These are phyloP conservation scores for Oreochromis niloticus DNA, from an alignment of 2,113 vertebrate genomes.

Conservation along the genomic window DNA sequence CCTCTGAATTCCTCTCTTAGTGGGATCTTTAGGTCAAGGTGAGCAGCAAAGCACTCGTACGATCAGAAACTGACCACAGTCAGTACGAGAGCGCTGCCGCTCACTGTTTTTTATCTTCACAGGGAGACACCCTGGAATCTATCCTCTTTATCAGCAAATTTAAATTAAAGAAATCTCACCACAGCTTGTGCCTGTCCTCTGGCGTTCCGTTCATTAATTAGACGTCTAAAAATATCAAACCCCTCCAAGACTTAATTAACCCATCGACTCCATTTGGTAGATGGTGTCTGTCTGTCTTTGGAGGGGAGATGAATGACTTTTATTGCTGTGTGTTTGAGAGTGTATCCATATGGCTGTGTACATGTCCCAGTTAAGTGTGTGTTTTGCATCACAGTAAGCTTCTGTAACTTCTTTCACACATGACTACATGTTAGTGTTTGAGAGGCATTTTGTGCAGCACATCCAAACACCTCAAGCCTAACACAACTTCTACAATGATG, in stretches of 20 bases:
- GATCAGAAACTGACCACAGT: not conserved
- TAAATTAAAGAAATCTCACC: slow-evolving; percentile 67
- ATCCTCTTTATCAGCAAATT: slow-evolving; percentile 57
- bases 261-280: slow-evolving; percentile 59
- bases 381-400: not conserved
- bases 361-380: not conserved
- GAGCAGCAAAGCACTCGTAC: not conserved
- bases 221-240: slow-evolving; percentile 77
- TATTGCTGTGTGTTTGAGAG: slow-evolving; percentile 25
- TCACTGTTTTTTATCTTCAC: not conserved
- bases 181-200: slow-evolving; percentile 66
- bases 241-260: slow-evolving; percentile 80
- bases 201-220: slow-evolving; percentile 70
- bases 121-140: slow-evolving; percentile 33
- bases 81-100: not conserved
- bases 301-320: slow-evolving; percentile 49
- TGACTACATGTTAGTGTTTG: not conserved
- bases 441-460: not conserved
- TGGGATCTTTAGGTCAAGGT: not conserved
- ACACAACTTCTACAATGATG: not conserved
- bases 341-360: not conserved
- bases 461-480: not conserved
- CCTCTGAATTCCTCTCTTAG: not conserved
- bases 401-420: not conserved
- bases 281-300: slow-evolving; percentile 36